phyloP scores from a whole-genome alignment of 2,113 vertebrate genomes.

The Aegotheles bennettii region DNA sequence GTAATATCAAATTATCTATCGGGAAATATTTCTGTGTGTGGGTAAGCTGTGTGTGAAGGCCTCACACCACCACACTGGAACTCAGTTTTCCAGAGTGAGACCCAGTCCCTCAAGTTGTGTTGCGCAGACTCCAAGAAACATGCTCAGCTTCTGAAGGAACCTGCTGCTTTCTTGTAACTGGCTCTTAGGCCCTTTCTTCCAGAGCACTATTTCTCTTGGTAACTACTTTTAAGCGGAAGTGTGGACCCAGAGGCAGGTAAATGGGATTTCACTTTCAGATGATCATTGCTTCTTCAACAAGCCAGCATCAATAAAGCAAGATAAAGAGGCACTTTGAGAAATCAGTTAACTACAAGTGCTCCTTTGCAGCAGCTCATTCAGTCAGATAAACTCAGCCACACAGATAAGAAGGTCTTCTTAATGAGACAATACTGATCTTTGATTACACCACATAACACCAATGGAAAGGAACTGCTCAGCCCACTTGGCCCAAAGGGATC shows the following conservation, averaged over 20 bases:
- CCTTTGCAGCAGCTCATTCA: neutral
- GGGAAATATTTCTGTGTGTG: neutral
- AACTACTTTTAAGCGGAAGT: neutral
- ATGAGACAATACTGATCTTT: neutral
- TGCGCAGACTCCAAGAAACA: neutral
- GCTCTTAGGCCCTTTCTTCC: neutral
- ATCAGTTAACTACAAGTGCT: neutral
- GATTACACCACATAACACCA: neutral
- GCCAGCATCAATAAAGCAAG: neutral
- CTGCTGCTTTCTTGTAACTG: neutral
- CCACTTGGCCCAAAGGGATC: neutral
- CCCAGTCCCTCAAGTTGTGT: accelerated
- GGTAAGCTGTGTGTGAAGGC: neutral
- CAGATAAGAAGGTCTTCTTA: neutral
- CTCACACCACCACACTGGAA: neutral
- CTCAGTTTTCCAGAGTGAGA: neutral
- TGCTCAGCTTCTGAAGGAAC: neutral
- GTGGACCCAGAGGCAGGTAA: neutral
- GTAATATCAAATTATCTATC: neutral
- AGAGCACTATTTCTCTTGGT: neutral
- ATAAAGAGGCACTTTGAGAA: neutral
- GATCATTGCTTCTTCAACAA: neutral
- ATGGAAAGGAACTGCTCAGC: neutral
- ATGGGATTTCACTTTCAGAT: neutral
- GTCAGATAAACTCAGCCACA: neutral